Conservation (phyloP, 2,888 invertebrate genomes). For the Apodemia hepburni region DNA sequence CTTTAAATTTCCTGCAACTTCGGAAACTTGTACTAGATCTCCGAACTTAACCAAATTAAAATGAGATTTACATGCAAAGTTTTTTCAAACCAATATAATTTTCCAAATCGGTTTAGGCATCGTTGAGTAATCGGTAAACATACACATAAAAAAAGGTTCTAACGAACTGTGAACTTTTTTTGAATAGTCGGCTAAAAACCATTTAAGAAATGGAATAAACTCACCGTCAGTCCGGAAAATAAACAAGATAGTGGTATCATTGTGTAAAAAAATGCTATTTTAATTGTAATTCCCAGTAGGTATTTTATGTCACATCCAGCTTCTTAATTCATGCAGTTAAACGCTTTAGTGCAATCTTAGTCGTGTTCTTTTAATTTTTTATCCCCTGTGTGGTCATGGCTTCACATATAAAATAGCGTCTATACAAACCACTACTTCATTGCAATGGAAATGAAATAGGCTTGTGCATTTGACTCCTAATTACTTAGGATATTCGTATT, state of each 20-base stretch:
- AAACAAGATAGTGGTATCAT: neutral
- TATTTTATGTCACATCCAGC: neutral
- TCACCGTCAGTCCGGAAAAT: neutral
- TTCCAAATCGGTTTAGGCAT: no score
- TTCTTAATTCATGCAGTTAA: neutral
- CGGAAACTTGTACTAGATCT: no score
- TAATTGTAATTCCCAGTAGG: neutral
- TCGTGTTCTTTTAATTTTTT: slow-evolving; percentile 13
- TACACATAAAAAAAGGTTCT: no score
- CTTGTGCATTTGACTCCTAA: neutral
- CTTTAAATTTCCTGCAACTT: no score
- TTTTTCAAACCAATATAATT: no score
- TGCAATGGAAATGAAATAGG: slow-evolving; percentile 1
- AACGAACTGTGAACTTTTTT: no score
- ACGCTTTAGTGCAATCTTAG: slow-evolving; percentile 12
- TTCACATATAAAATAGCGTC: slow-evolving; percentile 3
- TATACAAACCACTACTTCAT: neutral
- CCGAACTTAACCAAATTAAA: no score
- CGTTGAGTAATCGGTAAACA: no score
- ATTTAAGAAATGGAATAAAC: neutral
- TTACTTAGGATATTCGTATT: neutral
- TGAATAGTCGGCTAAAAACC: neutral
- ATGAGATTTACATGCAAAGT: no score
- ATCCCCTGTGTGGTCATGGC: slow-evolving; percentile 11
- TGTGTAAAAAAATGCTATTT: neutral